A percentile compares a stretch with the other conserved stretches of the same genome.
Conservation (phyloP, 2,113 vertebrate species). For the Corvus hawaiiensis region DNA sequence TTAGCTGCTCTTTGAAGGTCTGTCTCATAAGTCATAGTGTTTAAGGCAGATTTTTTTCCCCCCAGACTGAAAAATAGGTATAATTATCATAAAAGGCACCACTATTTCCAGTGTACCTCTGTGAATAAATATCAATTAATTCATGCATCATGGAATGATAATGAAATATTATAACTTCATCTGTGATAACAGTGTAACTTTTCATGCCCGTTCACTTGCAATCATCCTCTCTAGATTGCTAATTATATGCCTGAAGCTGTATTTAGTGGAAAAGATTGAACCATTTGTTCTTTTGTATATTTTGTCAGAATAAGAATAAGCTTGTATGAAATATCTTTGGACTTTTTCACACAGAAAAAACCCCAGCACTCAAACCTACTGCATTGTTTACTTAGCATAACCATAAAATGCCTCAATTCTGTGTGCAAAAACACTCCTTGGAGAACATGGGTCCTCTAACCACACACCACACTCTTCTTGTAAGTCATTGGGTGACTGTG, state of each 20-base stretch:
- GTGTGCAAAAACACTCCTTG: background rate
- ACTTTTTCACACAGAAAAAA: background rate
- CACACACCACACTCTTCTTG: background rate
- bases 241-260: constrained; percentile 61
- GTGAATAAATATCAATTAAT: constrained; percentile 65
- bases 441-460: background rate
- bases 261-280: constrained; percentile 58
- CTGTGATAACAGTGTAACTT: constrained; percentile 60
- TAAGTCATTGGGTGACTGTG: background rate
- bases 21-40: constrained; percentile 9
- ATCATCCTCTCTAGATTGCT: constrained; percentile 62
- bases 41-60: background rate
- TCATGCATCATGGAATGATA: constrained; percentile 54
- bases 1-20: constrained; percentile 1
- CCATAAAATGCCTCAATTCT: background rate
- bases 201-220: constrained; percentile 60
- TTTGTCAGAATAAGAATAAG: constrained; percentile 49
- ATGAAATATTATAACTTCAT: constrained; percentile 66
- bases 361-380: background rate
- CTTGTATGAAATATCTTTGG: background rate
- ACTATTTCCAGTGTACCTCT: constrained; percentile 41
- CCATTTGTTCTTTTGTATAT: constrained; percentile 52
- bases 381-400: background rate
- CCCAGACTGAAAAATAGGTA: constrained; percentile 40
- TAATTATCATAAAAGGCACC: constrained; percentile 46